phyloP scores from a whole-genome alignment of 2,113 vertebrate genomes.

The Chaenocephalus aceratus region DNA sequence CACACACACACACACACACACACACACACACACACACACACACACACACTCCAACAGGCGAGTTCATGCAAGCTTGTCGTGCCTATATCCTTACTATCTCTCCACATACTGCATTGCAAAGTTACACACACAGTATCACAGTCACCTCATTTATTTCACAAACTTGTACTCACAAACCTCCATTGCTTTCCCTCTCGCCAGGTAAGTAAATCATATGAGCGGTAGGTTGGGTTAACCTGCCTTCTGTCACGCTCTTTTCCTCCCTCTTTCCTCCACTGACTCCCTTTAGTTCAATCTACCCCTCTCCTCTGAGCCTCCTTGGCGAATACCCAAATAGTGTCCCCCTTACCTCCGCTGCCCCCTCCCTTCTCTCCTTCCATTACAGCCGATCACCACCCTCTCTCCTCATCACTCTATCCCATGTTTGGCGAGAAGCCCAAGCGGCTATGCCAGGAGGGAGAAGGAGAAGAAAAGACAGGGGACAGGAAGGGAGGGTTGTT shows the following conservation, averaged over 20 bases:
- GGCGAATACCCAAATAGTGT: slow-evolving; percentile 25
- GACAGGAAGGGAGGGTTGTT: slow-evolving; percentile 35
- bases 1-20: neutral
- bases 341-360: slow-evolving; percentile 24
- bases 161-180: slow-evolving; percentile 6
- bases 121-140: neutral
- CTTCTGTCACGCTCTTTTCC: slow-evolving; percentile 21
- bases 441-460: slow-evolving; percentile 32
- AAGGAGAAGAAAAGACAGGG: slow-evolving; percentile 29
- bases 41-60: neutral
- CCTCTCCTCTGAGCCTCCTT: slow-evolving; percentile 13
- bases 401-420: slow-evolving; percentile 47
- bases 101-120: neutral
- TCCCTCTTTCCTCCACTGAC: slow-evolving; percentile 22
- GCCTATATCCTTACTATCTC: neutral
- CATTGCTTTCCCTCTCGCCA: slow-evolving; percentile 19
- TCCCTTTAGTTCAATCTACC: slow-evolving; percentile 13
- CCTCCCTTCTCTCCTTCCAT: slow-evolving; percentile 14
- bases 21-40: slow-evolving; percentile 8
- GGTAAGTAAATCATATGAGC: slow-evolving; percentile 58
- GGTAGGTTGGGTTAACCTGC: slow-evolving; percentile 9
- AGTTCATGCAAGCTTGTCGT: neutral
- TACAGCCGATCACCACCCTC: slow-evolving; percentile 44
- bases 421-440: slow-evolving; percentile 39
- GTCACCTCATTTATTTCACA: slow-evolving; percentile 19